Evolutionary conservation across 2,888 invertebrate species (phyloP).

Genomic region (Pseudococcus longispinus): DNA sequence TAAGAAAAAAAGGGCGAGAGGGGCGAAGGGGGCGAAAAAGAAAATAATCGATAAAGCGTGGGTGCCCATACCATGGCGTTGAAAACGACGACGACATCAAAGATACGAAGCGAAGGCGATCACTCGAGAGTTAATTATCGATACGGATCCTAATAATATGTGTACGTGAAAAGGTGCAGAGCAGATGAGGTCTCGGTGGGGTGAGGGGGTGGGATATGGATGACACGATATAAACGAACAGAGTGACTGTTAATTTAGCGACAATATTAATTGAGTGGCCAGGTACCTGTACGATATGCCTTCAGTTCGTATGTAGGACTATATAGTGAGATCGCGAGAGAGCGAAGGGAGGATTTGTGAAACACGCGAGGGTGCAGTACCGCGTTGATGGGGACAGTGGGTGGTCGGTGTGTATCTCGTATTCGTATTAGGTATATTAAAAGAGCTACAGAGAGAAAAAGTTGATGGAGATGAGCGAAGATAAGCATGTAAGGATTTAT

Average conservation of each 20-base stretch:
- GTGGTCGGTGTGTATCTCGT: constrained; percentile 38
- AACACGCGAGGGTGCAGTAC: constrained; percentile 47
- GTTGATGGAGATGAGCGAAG: constrained; percentile 45
- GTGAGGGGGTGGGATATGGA: not conserved
- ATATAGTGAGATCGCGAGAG: not conserved
- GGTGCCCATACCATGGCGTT: not conserved
- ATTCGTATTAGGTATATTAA: not conserved
- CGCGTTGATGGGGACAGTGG: constrained; percentile 44
- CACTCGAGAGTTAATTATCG: not conserved
- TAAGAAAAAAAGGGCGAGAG: not conserved
- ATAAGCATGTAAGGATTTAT: constrained; percentile 48
- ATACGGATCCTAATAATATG: not conserved
- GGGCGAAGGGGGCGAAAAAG: not conserved
- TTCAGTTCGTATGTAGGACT: not conserved
- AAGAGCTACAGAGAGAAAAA: constrained; percentile 11
- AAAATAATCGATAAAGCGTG: not conserved
- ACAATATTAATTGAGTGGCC: constrained; percentile 56
- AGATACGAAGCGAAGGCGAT: not conserved
- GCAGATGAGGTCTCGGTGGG: not conserved
- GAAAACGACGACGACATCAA: not conserved
- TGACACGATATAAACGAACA: constrained; percentile 41
- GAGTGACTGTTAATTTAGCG: constrained; percentile 56
- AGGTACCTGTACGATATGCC: not conserved
- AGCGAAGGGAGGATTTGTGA: not conserved
- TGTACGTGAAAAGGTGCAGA: not conserved